Evolutionary conservation across 1,140 invertebrate species (phyloP).

Genomic region (Tetragnatha versicolor): DNA sequence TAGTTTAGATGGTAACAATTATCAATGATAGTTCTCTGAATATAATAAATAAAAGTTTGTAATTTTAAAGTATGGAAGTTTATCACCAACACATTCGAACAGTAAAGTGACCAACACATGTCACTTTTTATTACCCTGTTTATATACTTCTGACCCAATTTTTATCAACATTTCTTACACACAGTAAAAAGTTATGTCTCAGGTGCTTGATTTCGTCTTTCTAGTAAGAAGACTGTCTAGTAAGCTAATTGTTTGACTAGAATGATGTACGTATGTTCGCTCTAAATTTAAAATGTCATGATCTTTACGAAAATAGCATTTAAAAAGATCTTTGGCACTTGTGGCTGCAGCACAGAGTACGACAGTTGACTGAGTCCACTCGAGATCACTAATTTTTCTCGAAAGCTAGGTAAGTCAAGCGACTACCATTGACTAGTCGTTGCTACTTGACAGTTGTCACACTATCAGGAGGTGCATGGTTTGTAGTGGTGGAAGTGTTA

Average conservation of each 20-base stretch:
- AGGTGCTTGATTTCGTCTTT: neutral
- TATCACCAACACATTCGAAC: too few relatives aligned
- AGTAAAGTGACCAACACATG: too few relatives aligned
- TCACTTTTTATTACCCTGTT: neutral
- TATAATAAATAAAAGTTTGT: too few relatives aligned
- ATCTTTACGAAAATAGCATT: slow-evolving; percentile 17
- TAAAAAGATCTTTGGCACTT: slow-evolving; percentile 51
- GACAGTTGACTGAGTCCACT: neutral
- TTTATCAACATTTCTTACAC: neutral
- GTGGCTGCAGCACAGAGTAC: slow-evolving; percentile 31
- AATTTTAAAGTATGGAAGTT: too few relatives aligned
- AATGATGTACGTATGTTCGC: slow-evolving; percentile 14
- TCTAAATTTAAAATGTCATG: slow-evolving; percentile 34
- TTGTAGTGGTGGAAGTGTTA: slow-evolving; percentile 34
- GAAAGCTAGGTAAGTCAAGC: slow-evolving; percentile 37
- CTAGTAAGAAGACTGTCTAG: neutral
- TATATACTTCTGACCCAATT: neutral
- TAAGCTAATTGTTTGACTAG: slow-evolving; percentile 25
- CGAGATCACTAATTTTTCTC: slow-evolving; percentile 4
- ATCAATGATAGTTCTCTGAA: too few relatives aligned
- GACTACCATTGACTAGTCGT: slow-evolving; percentile 51
- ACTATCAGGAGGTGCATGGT: slow-evolving; percentile 15
- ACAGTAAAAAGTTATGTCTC: neutral
- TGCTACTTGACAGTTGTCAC: slow-evolving; percentile 53
- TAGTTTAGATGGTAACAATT: too few relatives aligned